Conservation (phyloP, 2,113 vertebrate species). For the Scortum barcoo region DNA sequence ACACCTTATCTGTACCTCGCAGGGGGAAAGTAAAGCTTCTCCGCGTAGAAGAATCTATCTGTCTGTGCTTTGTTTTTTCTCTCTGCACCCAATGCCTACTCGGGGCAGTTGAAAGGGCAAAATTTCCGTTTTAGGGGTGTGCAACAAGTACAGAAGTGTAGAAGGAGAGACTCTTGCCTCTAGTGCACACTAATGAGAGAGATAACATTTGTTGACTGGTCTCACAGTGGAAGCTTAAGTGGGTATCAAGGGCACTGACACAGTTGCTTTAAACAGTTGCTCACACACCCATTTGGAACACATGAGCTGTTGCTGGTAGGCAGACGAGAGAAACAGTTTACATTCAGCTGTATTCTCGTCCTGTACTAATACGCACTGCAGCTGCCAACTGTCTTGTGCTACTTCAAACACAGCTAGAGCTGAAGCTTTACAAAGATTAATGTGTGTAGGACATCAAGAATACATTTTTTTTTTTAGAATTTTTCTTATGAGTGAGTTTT, state of each 20-base stretch:
- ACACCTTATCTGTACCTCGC: constrained; percentile 35
- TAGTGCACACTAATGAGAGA: neutral
- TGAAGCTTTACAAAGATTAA: neutral
- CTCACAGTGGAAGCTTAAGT: constrained; percentile 30
- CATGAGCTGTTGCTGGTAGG: constrained; percentile 39
- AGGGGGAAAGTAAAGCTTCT: constrained; percentile 1
- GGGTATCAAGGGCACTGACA: constrained; percentile 51
- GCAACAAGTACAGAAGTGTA: neutral
- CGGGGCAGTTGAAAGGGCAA: neutral
- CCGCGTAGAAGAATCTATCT: neutral
- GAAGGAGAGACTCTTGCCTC: neutral
- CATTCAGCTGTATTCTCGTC: constrained; percentile 8
- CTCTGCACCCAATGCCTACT: neutral
- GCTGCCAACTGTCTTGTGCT: neutral
- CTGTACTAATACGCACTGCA: constrained; percentile 1
- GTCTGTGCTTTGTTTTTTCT: neutral
- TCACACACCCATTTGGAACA: constrained; percentile 61
- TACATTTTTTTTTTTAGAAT: neutral
- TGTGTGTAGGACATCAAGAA: neutral
- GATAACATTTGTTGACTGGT: constrained; percentile 31
- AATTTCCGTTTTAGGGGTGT: neutral
- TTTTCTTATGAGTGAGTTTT: neutral
- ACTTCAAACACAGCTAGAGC: neutral
- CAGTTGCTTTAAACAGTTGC: constrained; percentile 64
- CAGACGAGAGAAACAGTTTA: constrained; percentile 30